Evolutionary conservation across 1,140 invertebrate genomes (phyloP), one percentile per base, ranked within the genome.

Genomic region (Cephus cinctus): DNA sequence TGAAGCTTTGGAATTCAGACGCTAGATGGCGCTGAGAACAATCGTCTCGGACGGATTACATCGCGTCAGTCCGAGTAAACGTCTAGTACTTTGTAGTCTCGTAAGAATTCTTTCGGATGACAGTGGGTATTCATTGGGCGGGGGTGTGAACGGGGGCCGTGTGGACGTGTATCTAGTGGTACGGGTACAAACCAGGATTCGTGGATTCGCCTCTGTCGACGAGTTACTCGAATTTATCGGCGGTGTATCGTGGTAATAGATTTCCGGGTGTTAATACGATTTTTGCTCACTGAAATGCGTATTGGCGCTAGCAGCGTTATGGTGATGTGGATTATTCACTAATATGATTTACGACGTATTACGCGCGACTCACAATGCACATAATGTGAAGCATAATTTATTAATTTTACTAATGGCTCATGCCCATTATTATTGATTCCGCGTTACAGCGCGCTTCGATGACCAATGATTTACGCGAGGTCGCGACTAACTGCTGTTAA

Each of bases 371-470:
- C 73, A 75, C 71, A 76, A 75, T 75, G 63, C 73, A 70, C 71
- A 75, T 75, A 75, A 76, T 76, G 73, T 74, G 74, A 69, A 62
- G 67, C 57, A 69, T 77, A 76, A 77, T 77, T 77, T 76, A 77
- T 77, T 77, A 75, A 77, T 76, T 77, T 77, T 77, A 77, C 73
- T 76, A 77, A 77, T 76, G 75, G 75, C 73, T 67, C 63, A 66
- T 75, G 71, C 69, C 71, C 75, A 76, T 77, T 75, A 77, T 77
- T 77, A 75, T 77, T 77, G 73, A 77, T 76, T 77, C 72, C 66
- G 59, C 60, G 43, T n/a, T n/a, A n/a, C 42, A 56, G 59, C 67
- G 61, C 63, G 61, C 64, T 61, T 69, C 67, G 67, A 27, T 27
- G 25, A 8, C 25, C 25, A 6, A n/a, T 27, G 25, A 27, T 27